Base-by-base conservation (phyloP, 1,140 invertebrate species). In the Phymorhynchus buccinoides region DNA sequence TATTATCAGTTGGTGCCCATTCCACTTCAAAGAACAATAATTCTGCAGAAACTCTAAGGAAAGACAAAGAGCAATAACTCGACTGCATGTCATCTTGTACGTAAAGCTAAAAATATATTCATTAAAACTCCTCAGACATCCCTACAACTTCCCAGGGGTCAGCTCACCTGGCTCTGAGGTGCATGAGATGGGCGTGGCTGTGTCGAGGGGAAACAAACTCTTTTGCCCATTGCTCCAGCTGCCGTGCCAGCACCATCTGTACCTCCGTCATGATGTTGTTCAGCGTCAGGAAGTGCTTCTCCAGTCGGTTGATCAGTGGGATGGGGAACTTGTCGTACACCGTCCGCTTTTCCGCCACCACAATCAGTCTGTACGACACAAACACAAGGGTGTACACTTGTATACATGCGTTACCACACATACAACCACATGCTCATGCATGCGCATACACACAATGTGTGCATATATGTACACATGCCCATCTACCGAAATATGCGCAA, bases 261-360 rank as follows among this genome's bases (percentile, higher is more conserved):
- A 81, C 71, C 0, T 87, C 81, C 14, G 86, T 85, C 79, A 92
- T 83, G 77, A 92, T 88, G 39, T 90, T 90, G 78, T 86, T 87
- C 27, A 90, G 85, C 3, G 89, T 88, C 35, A 92, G 86, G 81
- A 91, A 91, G 84, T 92, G 92, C 83, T 92, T 92, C 84, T 92
- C 92, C 18, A 92, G 86, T 27, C 92, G 86, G 81, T 92, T 92
- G 84, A 92, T 92, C 27, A 92, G 88, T 14, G 92, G 92, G 75
- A 92, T 92, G 37, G 92, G 92, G 83, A 92, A 92, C 78, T 88
- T 87, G n/a, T 91, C 82, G 62, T 92, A 92, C 7, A 92, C 91
- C 62, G 89, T 87, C 56, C 91, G 83, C 80, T 91, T 92, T 68
- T 92, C 92, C 35, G 92, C 91, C n/a, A 92, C 90, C 32, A 92